Conservation (phyloP, 2,888 invertebrate species). For the Drosophila mulleri region DNA sequence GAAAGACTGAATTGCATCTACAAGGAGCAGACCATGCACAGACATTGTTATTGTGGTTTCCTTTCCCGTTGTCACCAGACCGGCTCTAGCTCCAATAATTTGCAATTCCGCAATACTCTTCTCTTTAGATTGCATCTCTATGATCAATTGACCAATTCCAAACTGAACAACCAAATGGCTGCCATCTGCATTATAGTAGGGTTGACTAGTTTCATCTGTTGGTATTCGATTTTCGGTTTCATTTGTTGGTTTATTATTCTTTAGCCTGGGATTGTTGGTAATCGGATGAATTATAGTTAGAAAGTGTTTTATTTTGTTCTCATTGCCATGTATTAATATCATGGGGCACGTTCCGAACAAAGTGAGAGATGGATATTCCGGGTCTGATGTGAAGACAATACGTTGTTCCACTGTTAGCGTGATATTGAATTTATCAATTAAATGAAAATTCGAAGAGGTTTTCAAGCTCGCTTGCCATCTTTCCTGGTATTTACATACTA, state of each 20-base stretch:
- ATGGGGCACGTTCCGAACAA: constrained; percentile 94
- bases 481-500: constrained; percentile 95
- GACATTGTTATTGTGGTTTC: constrained; percentile 93
- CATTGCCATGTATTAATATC: constrained; percentile 95
- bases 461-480: constrained; percentile 95
- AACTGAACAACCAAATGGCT: constrained; percentile 92
- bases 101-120: constrained; percentile 97
- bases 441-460: constrained; percentile 93
- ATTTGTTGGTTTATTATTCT: constrained; percentile 31
- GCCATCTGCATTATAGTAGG: constrained; percentile 85
- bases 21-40: constrained; percentile 95
- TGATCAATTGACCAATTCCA: constrained; percentile 93
- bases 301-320: constrained; percentile 92
- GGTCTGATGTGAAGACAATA: constrained; percentile 92
- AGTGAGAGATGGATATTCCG: constrained; percentile 93
- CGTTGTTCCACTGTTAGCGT: constrained; percentile 91
- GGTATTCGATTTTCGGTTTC: constrained; percentile 29
- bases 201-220: constrained; percentile 42
- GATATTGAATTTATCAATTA: constrained; percentile 92
- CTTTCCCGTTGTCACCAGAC: constrained; percentile 90
- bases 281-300: constrained; percentile 86
- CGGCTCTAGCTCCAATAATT: constrained; percentile 93
- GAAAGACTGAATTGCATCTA: constrained; percentile 97
- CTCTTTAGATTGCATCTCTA: constrained; percentile 94
- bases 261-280: constrained; percentile 46